These are phyloP conservation scores for Sphenopsis melanotis DNA, from an alignment of 2,797 vertebrate genomes.

Conservation along the genomic window DNA sequence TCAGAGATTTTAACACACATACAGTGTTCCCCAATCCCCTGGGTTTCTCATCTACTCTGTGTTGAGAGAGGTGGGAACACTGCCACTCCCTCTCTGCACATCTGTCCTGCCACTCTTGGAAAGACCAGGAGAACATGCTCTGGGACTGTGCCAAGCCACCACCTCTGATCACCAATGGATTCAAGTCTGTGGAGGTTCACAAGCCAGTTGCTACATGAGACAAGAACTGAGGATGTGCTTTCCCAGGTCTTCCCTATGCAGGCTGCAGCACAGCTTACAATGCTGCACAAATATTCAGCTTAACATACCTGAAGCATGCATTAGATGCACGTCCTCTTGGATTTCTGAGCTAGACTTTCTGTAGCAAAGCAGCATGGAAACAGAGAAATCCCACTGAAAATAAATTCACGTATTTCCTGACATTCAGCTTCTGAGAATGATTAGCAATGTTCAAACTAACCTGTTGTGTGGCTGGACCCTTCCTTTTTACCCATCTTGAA, in stretches of 20 bases:
- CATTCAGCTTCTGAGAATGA: neutral
- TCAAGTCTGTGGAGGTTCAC: neutral
- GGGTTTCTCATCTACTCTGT: neutral
- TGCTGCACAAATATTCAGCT: neutral
- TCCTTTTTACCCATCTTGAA: neutral
- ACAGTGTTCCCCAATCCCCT: neutral
- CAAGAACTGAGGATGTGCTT: neutral
- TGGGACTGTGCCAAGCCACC: neutral
- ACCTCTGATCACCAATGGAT: neutral
- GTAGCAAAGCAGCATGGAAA: neutral
- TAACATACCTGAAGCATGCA: neutral
- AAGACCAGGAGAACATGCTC: neutral
- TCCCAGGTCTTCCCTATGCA: neutral
- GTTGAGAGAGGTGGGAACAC: neutral
- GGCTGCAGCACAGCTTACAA: neutral
- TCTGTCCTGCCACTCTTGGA: fast-evolving
- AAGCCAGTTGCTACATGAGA: neutral
- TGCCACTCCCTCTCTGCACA: neutral
- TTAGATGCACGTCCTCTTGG: neutral
- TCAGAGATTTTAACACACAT: neutral
- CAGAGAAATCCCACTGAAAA: neutral
- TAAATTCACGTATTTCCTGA: neutral
- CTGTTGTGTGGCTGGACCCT: neutral
- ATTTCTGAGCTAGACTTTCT: neutral
- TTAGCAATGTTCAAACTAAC: neutral